Evolutionary conservation across 2,888 invertebrate species (phyloP), one percentile per base, ranked within the genome.

Genomic region (Hypselothyrea guttata): DNA sequence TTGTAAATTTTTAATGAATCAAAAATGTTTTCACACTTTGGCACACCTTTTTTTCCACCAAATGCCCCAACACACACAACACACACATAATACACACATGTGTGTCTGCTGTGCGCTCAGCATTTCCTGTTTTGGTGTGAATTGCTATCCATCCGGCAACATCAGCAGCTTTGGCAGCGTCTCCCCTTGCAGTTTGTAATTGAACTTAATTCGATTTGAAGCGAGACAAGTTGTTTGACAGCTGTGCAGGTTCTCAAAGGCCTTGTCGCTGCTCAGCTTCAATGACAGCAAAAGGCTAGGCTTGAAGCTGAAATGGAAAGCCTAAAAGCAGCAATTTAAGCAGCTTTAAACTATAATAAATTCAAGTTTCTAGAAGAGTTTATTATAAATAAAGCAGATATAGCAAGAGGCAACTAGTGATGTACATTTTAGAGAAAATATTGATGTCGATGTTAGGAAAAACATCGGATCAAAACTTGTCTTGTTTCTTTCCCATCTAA

Each of bases 1-100:
- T 87, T 86, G 85, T 87, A 85, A 88, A 87, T 88, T 88, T 87
- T 87, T 88, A 87, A 87, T 87, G 87, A 87, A 87, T 88, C 88
- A 87, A 88, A 87, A 87, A 83, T 75, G 86, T 86, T 86, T 86
- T 86, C 84, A 83, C 82, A 85, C 86, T 67, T 76, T 72, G 66
- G 61, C 73, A 58, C 66, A 75, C 75, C 72, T 68, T 61, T 75
- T 68, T 64, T 72, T n/a, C 40, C 28, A 42, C 45, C 52, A 38
- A 11, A 46, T 61, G 54, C 41, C 59, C 57, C 38, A 18, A 59
- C 49, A 41, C 51, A 57, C 59, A 49, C n/a, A n/a, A n/a, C n/a
- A n/a, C n/a, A n/a, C n/a, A n/a, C n/a, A n/a, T n/a, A 18, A 59
- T 47, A 41, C 51, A 57, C 59, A 49, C 31, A 35, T 53, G 41